Base-by-base conservation (phyloP, 2,113 vertebrate genomes). In the Calidris pygmaea region DNA sequence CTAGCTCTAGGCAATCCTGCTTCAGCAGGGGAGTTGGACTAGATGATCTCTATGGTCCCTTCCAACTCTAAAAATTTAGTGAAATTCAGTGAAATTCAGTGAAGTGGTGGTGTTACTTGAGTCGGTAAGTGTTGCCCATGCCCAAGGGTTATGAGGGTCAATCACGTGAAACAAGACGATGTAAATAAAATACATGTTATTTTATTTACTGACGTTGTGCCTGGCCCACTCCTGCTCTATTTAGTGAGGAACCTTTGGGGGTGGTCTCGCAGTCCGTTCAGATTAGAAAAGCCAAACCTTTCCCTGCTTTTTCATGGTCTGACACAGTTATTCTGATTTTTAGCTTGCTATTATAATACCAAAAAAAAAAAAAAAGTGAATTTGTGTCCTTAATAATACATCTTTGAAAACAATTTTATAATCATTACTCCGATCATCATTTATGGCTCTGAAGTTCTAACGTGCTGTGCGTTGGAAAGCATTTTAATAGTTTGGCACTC, bases 131-230 rank as follows among this genome's bases (percentile, higher is more conserved):
- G 24, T 62, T 92, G 37, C 7, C 7, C 15, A 4, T 52, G 32
- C 77, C 63, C 41, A 70, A 91, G 76, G 6, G 35, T 88, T 67
- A 14, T 2, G 4, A 84, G 73, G 12, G 30, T 63, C 29, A 50
- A 2, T 58, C 11, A 29, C 0, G 2, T 73, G 27, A 39, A 13
- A 41, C 8, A 34, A 39, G 30, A 17, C n/a, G 62, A n/a, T 1
- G 5, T 77, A 48, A 85, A 76, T 70, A 10, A 84, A 92, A 72
- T 45, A 10, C 0, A 18, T 0, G 0, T 77, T 55, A 32, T 77
- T 74, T 87, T 52, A 32, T 85, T 8, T 62, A 80, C 30, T 62
- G 7, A 47, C 0, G 1, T 67, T 70, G 3, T 90, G 14, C 45
- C 21, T 77, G 32, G 27, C n/a, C 9, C 4, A 1, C 16, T 89